phyloP scores from a whole-genome alignment of 2,113 vertebrate genomes.

The Thomomys bottae region DNA sequence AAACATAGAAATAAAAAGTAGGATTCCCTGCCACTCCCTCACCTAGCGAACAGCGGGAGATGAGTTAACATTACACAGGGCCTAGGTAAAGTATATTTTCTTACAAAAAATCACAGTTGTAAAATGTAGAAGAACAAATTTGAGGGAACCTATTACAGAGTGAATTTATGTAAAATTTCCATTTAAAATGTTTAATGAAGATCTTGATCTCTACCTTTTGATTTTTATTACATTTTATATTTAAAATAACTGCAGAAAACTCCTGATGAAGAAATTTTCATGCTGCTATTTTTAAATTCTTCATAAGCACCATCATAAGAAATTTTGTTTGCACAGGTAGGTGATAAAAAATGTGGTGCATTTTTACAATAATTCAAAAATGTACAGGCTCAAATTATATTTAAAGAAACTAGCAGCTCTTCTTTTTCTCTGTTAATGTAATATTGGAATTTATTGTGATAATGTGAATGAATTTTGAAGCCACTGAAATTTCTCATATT shows the following conservation, averaged over 20 bases:
- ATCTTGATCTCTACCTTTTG: background rate
- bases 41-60: background rate
- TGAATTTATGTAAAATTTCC: slow-evolving; percentile 23
- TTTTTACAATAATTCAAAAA: slow-evolving; percentile 48
- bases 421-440: slow-evolving; percentile 30
- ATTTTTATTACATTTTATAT: slow-evolving; percentile 9
- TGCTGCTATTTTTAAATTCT: slow-evolving; percentile 27
- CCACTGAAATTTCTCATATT: background rate
- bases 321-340: background rate
- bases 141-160: background rate
- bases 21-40: background rate
- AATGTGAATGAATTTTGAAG: slow-evolving; percentile 38
- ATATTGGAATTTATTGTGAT: slow-evolving; percentile 48
- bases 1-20: background rate
- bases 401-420: slow-evolving; percentile 12
- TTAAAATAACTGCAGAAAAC: slow-evolving; percentile 46
- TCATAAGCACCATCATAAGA: background rate
- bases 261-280: slow-evolving; percentile 32
- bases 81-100: slow-evolving; percentile 24
- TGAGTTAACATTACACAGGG: background rate
- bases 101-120: slow-evolving; percentile 38
- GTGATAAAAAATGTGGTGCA: background rate
- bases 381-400: slow-evolving; percentile 21
- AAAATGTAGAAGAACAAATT: slow-evolving; percentile 44
- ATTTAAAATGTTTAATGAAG: slow-evolving; percentile 54